Evolutionary conservation across 2,888 invertebrate genomes (phyloP), one percentile per base, ranked within the genome.

Genomic region (Phalangium opilio): DNA sequence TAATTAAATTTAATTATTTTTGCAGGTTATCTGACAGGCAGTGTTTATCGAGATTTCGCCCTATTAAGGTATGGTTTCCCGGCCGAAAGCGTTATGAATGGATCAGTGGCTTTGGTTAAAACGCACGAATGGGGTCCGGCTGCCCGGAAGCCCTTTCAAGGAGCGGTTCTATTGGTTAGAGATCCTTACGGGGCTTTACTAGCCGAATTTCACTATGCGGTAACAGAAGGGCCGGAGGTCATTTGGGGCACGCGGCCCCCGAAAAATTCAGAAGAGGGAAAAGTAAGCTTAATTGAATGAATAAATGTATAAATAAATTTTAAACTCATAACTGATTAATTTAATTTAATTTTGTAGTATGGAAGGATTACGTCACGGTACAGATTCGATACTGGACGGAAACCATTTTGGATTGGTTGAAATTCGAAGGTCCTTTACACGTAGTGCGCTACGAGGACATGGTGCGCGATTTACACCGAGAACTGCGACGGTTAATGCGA

Each of bases 161-260:
- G 77, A 47, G 81, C 81, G 1, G 72, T 83, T 44, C 66, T 83
- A 21, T 67, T 83, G 43, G 76, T 83, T 75, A 18, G 55, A 34
- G 50, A 55, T 19, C 55, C 55, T 2, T 50, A 45, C 54, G 75
- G 78, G 60, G 79, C 83, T 5, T 77, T 80, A 48, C 70, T 79
- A 64, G 83, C 83, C 0, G 83, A 83, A 63, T 83, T 83, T 63
- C n/a, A n/a, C n/a, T n/a, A n/a, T n/a, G n/a, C n/a, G n/a, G n/a
- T n/a, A 83, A 84, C 65, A 71, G 83, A 51, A 76, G 81, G 50
- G 79, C 79, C 57, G 83, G 81, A 41, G 83, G 83, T 0, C 83
- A 83, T 60, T 75, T 83, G 49, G 83, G 83, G 0, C 81, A 81
- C 54, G 83, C 82, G 0, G 77, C 81, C 0, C 48, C 48, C 2